Evolutionary conservation across 2,888 invertebrate species (phyloP), one percentile per base, ranked within the genome.

Genomic region (Pollenia griseotomentosa): DNA sequence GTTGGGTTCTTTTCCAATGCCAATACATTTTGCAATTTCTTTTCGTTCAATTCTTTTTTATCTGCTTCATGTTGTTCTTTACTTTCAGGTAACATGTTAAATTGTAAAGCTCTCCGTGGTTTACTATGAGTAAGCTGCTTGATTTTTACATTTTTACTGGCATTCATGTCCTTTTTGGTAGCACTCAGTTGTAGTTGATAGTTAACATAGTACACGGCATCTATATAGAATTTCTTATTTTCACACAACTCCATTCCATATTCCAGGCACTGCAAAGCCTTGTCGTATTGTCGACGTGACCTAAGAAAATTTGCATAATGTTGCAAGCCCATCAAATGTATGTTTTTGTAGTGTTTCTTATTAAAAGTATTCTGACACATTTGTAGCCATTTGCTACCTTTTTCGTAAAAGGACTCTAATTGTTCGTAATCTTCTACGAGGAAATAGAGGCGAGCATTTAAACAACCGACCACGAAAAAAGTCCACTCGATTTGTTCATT

Each of bases 251-350:
- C 66, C 1, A 91, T 33, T 0, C 89, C 90, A 12, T 71, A 9
- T 40, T 90, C 51, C 6, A 89, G 86, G 16, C 89, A 71, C 7
- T 87, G 66, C 0, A 90, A 74, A 0, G 92, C 92, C 82, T 89
- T 85, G 3, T 89, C 85, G 12, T 89, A 89, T 42, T 90, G 89
- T 2, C 86, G 84, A 2, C 84, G 86, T 19, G 89, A 89, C 5
- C 93, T 91, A 55, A 93, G 87, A 53, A 89, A 90, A 82, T 93
- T 92, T 1, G 90, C 88, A 63, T 91, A 91, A 19, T 92, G 91
- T 16, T 91, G 88, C 46, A 90, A 71, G 42, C 89, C 88, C 77
- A 92, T 71, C 5, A 90, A 85, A 73, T 89, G 79, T 83, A 90
- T 86, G 12, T 89, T 85, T 66, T 89, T 88, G 42, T 87, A 89